A percentile compares a stretch with the other conserved stretches of the same genome.
Conservation (phyloP, 2,797 vertebrate genomes). For the Hybognathus amarus region DNA sequence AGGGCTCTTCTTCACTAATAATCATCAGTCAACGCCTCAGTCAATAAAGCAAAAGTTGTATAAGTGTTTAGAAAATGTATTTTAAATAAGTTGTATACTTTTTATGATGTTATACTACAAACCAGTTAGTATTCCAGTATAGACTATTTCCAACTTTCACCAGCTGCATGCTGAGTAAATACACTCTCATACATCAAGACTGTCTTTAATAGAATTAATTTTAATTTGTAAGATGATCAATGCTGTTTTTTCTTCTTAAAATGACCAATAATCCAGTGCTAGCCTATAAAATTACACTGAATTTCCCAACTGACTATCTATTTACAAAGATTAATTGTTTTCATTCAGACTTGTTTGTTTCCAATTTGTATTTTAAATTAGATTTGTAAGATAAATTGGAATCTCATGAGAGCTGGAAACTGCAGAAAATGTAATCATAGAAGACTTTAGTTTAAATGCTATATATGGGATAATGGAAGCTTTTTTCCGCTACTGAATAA, state of each 20-base stretch:
- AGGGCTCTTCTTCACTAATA: no score
- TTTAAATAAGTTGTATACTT: background rate
- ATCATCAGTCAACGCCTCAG: no score
- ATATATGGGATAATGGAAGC: no score
- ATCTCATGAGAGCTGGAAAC: conserved; percentile 38
- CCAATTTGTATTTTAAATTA: conserved; percentile 52
- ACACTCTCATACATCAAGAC: background rate
- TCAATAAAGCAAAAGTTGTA: background rate
- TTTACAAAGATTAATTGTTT: conserved; percentile 39
- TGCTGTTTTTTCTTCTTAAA: background rate
- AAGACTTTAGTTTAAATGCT: background rate
- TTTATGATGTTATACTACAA: background rate
- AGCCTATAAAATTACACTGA: conserved; percentile 13
- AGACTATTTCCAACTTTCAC: background rate
- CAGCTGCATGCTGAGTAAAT: background rate
- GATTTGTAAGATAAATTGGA: conserved; percentile 48
- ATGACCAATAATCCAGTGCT: conserved; percentile 3
- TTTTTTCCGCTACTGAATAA: no score
- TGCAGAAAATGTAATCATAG: background rate
- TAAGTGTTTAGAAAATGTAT: background rate
- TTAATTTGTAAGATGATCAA: background rate
- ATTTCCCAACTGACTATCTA: background rate
- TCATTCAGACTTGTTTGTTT: conserved; percentile 40
- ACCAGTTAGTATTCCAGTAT: background rate
- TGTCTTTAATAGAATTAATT: conserved; percentile 5